These are phyloP conservation scores for Gnathonemus echidnorhynchus DNA, from an alignment of 2,113 vertebrate species.

Conservation along the genomic window DNA sequence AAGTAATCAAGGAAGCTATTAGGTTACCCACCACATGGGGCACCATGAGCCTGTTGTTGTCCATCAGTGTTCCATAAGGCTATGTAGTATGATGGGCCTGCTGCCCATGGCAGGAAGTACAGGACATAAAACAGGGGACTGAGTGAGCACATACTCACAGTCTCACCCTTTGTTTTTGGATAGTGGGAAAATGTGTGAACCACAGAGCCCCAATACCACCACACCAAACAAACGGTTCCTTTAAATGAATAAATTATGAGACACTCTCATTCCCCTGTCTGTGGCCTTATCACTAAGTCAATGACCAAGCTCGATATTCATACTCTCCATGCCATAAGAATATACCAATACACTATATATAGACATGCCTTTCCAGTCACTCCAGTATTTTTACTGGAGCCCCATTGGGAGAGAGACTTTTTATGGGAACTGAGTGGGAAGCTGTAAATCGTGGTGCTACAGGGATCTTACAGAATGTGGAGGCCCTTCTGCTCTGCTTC, in stretches of 20 bases:
- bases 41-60: background rate
- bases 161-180: background rate
- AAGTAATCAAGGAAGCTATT: background rate
- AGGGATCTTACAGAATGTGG: background rate
- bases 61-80: background rate
- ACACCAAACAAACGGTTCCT: background rate
- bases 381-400: background rate
- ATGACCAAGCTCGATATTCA: background rate
- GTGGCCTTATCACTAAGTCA: background rate
- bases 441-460: background rate
- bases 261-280: background rate
- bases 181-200: background rate
- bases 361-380: background rate
- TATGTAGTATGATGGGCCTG: background rate
- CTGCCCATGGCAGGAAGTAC: background rate
- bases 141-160: background rate
- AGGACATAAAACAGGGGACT: background rate
- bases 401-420: background rate
- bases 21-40: background rate
- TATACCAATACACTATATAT: slow-evolving; percentile 5
- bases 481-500: background rate
- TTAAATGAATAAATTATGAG: background rate
- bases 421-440: slow-evolving; percentile 28
- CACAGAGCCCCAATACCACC: background rate
- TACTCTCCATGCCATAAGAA: background rate